phyloP scores from a whole-genome alignment of 2,797 vertebrate species.

The Helicolenus hilgendorfi region DNA sequence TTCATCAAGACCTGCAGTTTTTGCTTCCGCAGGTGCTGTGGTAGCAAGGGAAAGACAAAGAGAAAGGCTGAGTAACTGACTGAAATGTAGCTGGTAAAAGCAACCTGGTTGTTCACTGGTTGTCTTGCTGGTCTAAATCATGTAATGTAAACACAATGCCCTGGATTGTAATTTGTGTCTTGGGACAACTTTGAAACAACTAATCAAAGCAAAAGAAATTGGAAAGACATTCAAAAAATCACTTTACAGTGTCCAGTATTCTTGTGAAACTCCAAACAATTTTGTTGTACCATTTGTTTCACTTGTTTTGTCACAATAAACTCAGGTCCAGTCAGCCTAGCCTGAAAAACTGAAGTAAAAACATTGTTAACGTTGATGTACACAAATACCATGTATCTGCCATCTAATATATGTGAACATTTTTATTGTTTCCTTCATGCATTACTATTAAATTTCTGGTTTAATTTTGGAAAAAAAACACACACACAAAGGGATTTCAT shows the following conservation, averaged over 20 bases:
- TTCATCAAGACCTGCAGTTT: constrained; percentile 73
- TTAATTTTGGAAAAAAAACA: constrained; percentile 1
- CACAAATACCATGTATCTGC: background rate
- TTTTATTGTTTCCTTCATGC: background rate
- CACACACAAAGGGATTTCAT: background rate
- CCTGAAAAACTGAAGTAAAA: background rate
- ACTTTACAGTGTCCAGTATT: background rate
- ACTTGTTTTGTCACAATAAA: background rate
- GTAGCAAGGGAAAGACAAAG: constrained; percentile 58
- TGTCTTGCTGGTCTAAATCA: background rate
- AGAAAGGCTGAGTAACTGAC: constrained; percentile 74
- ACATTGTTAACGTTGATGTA: background rate
- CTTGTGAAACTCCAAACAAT: background rate
- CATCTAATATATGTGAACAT: background rate
- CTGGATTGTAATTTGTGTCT: too few species aligned
- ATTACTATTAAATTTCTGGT: background rate
- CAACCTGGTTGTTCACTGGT: too few species aligned
- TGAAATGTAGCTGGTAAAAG: background rate
- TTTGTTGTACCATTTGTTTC: background rate
- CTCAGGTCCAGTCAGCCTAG: background rate
- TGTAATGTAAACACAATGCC: background rate
- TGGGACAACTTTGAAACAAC: too few species aligned
- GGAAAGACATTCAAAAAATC: too few species aligned
- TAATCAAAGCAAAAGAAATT: too few species aligned
- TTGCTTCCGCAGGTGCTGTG: constrained; percentile 65